phyloP scores from a whole-genome alignment of 2,888 invertebrate genomes.

The Metallyticus violacea region DNA sequence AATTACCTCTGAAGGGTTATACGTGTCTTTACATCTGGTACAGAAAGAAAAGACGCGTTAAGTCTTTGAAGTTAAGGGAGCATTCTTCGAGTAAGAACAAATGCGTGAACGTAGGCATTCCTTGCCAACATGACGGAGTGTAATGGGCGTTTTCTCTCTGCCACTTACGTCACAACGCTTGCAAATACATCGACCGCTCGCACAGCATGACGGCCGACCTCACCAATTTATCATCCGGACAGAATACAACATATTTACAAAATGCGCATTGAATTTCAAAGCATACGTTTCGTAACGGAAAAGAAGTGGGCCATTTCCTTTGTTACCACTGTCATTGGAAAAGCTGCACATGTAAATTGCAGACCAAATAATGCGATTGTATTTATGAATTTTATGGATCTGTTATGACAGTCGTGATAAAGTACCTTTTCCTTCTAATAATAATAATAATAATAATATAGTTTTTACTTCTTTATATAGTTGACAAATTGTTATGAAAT shows the following conservation, averaged over 20 bases:
- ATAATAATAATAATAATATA: too few species aligned
- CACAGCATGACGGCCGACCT: not conserved
- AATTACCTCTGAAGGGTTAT: too few species aligned
- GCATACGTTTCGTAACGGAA: not conserved
- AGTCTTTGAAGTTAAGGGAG: too few species aligned
- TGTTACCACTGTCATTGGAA: not conserved
- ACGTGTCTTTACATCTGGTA: too few species aligned
- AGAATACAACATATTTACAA: not conserved
- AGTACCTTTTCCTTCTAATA: too few species aligned
- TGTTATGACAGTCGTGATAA: not conserved
- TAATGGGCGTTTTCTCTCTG: not conserved
- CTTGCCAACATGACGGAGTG: not conserved
- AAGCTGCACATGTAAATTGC: not conserved
- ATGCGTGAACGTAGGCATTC: not conserved
- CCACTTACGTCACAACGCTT: not conserved
- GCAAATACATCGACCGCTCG: not conserved
- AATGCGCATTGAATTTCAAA: not conserved
- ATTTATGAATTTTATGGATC: not conserved
- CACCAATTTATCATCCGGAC: not conserved
- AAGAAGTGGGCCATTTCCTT: not conserved
- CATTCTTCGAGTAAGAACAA: too few species aligned
- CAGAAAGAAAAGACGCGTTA: too few species aligned
- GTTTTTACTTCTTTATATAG: too few species aligned
- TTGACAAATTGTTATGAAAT: too few species aligned
- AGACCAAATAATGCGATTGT: not conserved